Conservation (phyloP, 2,113 vertebrate species). For the Platichthys flesus region DNA sequence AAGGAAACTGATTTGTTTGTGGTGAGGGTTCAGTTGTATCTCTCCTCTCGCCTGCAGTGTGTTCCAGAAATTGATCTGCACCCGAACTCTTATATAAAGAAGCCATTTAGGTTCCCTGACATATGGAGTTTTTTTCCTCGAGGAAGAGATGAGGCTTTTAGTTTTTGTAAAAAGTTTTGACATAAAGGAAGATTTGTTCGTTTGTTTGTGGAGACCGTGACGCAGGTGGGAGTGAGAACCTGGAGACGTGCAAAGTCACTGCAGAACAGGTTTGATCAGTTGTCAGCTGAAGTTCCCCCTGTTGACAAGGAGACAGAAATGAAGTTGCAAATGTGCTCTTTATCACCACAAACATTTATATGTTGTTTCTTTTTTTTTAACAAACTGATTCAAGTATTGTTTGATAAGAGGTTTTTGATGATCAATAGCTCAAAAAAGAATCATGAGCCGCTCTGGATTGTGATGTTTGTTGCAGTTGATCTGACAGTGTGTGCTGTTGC, state of each 20-base stretch:
- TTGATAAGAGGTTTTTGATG: neutral
- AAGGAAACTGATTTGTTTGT: conserved; percentile 78
- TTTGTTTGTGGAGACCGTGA: neutral
- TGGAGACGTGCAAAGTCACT: neutral
- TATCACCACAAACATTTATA: neutral
- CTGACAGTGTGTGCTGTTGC: conserved; percentile 20
- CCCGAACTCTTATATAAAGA: neutral
- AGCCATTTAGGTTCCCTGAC: neutral
- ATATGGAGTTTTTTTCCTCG: no score
- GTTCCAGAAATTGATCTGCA: conserved; percentile 29
- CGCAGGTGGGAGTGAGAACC: neutral
- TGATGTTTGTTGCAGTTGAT: conserved; percentile 1
- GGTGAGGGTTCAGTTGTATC: conserved; percentile 40
- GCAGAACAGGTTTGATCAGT: conserved; percentile 66
- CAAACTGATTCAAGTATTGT: neutral
- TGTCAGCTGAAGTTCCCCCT: conserved; percentile 17
- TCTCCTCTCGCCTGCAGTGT: conserved; percentile 35
- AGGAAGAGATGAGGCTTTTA: no score
- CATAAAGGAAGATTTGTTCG: neutral
- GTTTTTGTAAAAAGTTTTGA: no score
- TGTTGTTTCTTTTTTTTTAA: neutral
- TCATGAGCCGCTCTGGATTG: neutral
- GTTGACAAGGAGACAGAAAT: neutral
- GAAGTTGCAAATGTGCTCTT: conserved; percentile 15
- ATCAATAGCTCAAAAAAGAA: neutral